A percentile compares a stretch with the other conserved stretches of the same genome.
Evolutionary conservation across 1,140 invertebrate genomes (phyloP).

Genomic region (Philopotamus ludificatus): DNA sequence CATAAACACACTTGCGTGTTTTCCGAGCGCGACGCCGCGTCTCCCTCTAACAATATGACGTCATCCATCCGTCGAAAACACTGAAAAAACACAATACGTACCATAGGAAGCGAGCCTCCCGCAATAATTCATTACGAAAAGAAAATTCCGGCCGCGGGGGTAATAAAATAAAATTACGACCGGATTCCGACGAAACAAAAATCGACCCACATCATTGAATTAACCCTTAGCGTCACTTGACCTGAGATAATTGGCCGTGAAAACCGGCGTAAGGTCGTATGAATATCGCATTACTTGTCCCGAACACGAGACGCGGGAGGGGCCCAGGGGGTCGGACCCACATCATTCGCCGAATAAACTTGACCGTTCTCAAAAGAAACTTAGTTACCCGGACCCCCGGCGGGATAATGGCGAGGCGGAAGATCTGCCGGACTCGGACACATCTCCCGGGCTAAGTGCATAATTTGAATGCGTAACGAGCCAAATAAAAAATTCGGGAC

Average conservation of each 20-base stretch:
- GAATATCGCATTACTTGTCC: conserved; percentile 8
- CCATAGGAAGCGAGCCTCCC: neutral
- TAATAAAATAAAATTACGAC: neutral
- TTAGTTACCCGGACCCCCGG: conserved; percentile 1
- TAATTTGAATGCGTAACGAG: neutral
- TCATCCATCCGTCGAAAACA: neutral
- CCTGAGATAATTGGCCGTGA: conserved; percentile 10
- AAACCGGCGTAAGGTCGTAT: conserved; percentile 18
- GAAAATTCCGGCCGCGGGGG: neutral
- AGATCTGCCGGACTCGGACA: conserved; percentile 12
- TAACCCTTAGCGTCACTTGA: too few relatives aligned
- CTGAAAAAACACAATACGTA: neutral
- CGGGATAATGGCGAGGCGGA: conserved; percentile 8
- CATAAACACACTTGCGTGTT: too few relatives aligned
- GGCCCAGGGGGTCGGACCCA: neutral
- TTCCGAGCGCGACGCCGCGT: too few relatives aligned
- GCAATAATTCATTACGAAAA: neutral
- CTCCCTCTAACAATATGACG: too few relatives aligned
- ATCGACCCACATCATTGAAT: too few relatives aligned
- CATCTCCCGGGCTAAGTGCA: neutral
- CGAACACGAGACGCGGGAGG: neutral
- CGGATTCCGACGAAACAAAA: neutral
- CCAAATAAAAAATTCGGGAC: too few relatives aligned
- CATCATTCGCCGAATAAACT: conserved; percentile 26
- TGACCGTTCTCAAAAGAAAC: conserved; percentile 26